A percentile compares a stretch with the other conserved stretches of the same genome.
Evolutionary conservation across 2,113 vertebrate genomes (phyloP).

Genomic region (Coracopsis vasa): DNA sequence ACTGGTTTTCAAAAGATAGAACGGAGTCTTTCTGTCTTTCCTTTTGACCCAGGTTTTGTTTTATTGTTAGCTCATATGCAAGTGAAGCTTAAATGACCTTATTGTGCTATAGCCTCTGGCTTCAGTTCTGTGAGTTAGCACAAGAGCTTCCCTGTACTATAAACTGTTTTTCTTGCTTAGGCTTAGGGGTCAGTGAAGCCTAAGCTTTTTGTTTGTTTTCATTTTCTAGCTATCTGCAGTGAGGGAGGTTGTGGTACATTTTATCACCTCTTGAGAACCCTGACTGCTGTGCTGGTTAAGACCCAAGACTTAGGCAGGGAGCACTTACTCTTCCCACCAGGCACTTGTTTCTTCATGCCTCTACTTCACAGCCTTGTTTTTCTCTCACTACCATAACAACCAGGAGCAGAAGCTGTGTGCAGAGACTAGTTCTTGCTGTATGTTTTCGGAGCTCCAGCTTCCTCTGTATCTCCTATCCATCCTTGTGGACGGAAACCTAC

Average conservation of each 20-base stretch:
- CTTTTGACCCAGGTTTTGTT: not conserved
- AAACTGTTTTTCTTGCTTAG: not conserved
- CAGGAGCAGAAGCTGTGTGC: not conserved
- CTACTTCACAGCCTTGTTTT: not conserved
- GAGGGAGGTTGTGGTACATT: not conserved
- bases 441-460: not conserved
- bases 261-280: not conserved
- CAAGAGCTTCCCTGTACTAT: not conserved
- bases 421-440: not conserved
- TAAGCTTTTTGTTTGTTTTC: not conserved
- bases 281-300: not conserved
- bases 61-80: not conserved
- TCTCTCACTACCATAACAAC: rapidly evolving
- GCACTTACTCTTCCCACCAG: not conserved
- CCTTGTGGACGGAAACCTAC: not conserved
- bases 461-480: not conserved
- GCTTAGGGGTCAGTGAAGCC: not conserved
- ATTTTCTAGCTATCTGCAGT: not conserved
- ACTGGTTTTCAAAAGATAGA: not conserved
- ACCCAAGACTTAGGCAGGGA: not conserved
- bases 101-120: not conserved
- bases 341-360: not conserved
- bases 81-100: not conserved
- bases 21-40: not conserved
- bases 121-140: not conserved